These are phyloP conservation scores for Drosophila kepulauana DNA, from an alignment of 1,140 invertebrate species.

Conservation along the genomic window DNA sequence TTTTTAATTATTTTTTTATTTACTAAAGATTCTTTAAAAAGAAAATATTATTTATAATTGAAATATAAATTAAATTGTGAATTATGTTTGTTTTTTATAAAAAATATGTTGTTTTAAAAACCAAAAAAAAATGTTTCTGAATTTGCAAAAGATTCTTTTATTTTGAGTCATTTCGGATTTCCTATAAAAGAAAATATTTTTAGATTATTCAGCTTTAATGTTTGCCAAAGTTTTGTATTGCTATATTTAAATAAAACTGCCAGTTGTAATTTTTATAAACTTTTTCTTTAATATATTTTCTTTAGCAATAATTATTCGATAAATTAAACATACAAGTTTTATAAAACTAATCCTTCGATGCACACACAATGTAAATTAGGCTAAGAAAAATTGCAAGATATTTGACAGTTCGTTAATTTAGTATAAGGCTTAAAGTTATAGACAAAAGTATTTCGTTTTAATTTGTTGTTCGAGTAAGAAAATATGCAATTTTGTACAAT, in stretches of 20 bases:
- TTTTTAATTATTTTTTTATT: too few relatives aligned
- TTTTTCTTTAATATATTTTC: slow-evolving; percentile 23
- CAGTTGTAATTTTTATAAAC: slow-evolving; percentile 23
- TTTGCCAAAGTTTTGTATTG: background rate
- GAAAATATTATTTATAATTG: too few relatives aligned
- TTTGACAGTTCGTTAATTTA: slow-evolving; percentile 30
- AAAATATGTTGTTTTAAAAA: too few relatives aligned
- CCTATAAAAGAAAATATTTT: too few relatives aligned
- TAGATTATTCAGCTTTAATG: too few relatives aligned
- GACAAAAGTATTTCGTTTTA: slow-evolving; percentile 11
- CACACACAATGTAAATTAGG: slow-evolving; percentile 29
- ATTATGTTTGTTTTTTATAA: too few relatives aligned
- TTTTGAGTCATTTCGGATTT: too few relatives aligned
- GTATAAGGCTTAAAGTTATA: slow-evolving; percentile 19
- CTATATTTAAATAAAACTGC: slow-evolving; percentile 6
- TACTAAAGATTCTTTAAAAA: too few relatives aligned
- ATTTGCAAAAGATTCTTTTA: too few relatives aligned
- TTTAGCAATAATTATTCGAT: slow-evolving; percentile 27
- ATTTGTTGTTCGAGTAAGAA: slow-evolving; percentile 15
- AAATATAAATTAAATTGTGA: too few relatives aligned
- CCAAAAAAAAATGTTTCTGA: too few relatives aligned
- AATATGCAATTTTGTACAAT: slow-evolving; percentile 12
- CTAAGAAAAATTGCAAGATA: slow-evolving; percentile 22
- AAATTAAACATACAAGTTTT: slow-evolving; percentile 33
- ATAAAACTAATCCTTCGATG: slow-evolving; percentile 43